These are phyloP conservation scores for Synergus japonicus DNA, from an alignment of 2,888 invertebrate genomes.

Conservation along the genomic window DNA sequence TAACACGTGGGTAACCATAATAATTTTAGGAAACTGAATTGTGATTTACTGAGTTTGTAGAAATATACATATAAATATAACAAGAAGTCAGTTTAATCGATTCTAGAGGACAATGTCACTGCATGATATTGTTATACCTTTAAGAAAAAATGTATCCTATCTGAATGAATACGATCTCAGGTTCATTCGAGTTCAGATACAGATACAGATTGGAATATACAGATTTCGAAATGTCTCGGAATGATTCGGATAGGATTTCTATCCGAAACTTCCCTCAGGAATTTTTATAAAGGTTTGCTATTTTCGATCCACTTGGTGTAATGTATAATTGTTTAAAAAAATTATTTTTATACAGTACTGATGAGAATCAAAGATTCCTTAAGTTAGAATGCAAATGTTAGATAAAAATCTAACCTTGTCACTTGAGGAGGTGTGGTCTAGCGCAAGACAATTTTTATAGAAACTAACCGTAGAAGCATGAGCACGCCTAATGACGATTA, in stretches of 20 bases:
- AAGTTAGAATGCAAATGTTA: conserved; percentile 35
- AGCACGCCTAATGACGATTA: conserved; percentile 19
- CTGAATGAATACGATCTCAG: too few relatives aligned
- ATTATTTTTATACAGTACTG: not conserved
- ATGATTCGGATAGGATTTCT: too few relatives aligned
- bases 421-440: conserved; percentile 30
- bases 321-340: not conserved
- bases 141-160: too few relatives aligned
- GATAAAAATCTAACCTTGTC: conserved; percentile 40
- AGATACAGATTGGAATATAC: too few relatives aligned
- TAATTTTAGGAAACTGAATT: not conserved
- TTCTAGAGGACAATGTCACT: too few relatives aligned
- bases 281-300: too few relatives aligned
- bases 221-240: too few relatives aligned
- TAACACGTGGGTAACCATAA: conserved; percentile 17
- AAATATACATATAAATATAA: too few relatives aligned
- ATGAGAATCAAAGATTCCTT: conserved; percentile 1
- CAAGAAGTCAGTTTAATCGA: too few relatives aligned
- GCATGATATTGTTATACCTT: too few relatives aligned
- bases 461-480: conserved; percentile 18
- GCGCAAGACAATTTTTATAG: conserved; percentile 1
- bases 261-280: too few relatives aligned
- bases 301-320: not conserved
- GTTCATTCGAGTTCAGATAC: too few relatives aligned
- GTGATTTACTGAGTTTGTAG: not conserved